A percentile compares a stretch with the other conserved stretches of the same genome.
Evolutionary conservation across 2,888 invertebrate species (phyloP).

Genomic region (Troilus luridus): DNA sequence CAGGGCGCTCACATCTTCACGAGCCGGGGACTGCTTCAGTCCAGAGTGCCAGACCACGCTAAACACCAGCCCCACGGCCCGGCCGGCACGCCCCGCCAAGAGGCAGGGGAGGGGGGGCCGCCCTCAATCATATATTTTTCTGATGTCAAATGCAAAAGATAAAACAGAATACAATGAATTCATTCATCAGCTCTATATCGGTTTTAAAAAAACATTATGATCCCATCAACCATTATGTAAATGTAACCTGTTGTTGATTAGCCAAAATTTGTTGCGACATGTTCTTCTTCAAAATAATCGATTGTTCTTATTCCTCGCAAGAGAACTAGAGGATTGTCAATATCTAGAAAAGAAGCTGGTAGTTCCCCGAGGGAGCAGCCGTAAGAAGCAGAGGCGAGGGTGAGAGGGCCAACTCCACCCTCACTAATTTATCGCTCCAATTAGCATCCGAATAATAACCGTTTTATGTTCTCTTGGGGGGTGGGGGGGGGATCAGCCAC

Average conservation of each 20-base stretch:
- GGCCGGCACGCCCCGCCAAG: no score
- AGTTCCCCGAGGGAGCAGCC: not conserved
- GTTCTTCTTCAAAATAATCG: not conserved
- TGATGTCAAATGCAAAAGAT: no score
- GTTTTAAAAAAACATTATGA: no score
- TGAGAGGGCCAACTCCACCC: not conserved
- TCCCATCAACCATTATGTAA: not conserved
- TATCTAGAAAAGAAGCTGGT: not conserved
- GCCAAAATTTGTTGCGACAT: not conserved
- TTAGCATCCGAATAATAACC: slow-evolving; percentile 50
- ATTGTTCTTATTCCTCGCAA: not conserved
- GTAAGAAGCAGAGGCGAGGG: slow-evolving; percentile 14
- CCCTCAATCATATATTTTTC: no score
- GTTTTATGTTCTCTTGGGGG: not conserved
- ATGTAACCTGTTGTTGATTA: not conserved
- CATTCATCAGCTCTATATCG: no score
- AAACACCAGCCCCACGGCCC: no score
- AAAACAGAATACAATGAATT: no score
- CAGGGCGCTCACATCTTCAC: no score
- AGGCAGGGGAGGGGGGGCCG: no score
- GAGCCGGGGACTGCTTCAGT: no score
- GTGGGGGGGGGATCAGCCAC: not conserved
- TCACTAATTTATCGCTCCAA: slow-evolving; percentile 41
- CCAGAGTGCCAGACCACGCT: no score
- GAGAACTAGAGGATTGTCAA: not conserved